Percentiles rank a stretch among this genome's conserved stretches.
Evolutionary conservation across 2,888 invertebrate genomes (phyloP).

Genomic region (Nesidiocoris tenuis): DNA sequence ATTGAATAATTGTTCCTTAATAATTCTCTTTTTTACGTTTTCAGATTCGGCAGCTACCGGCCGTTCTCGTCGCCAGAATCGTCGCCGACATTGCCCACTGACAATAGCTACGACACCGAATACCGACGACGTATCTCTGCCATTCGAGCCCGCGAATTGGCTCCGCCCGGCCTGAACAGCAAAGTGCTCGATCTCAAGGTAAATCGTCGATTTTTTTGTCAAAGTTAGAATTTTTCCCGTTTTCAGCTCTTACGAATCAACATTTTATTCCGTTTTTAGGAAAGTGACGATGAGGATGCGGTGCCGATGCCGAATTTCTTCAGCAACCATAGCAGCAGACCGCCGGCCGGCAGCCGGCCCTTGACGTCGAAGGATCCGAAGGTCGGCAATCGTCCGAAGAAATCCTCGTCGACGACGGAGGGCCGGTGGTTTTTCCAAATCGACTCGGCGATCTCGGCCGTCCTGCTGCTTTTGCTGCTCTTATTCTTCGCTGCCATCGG

Average conservation of each 20-base stretch:
- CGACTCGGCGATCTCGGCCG: conserved; percentile 44
- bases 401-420: conserved; percentile 12
- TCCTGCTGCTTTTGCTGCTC: conserved; percentile 36
- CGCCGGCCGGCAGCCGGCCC: not conserved
- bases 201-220: too few species aligned
- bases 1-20: too few species aligned
- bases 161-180: not conserved
- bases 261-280: conserved; percentile 37
- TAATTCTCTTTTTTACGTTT: too few species aligned
- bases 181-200: not conserved
- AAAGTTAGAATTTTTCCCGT: too few species aligned
- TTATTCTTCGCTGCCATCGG: conserved; percentile 45
- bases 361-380: not conserved
- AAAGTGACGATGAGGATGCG: conserved; percentile 50
- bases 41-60: not conserved
- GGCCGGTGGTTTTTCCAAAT: conserved; percentile 33
- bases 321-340: not conserved
- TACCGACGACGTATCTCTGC: not conserved
- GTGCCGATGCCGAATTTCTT: conserved; percentile 44
- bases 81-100: not conserved
- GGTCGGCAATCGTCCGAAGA: not conserved
- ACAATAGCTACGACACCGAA: not conserved
- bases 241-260: too few species aligned
- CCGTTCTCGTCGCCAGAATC: conserved; percentile 28
- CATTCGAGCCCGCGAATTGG: not conserved